Base-by-base conservation (phyloP, 2,113 vertebrate species). In the Oriolus oriolus region DNA sequence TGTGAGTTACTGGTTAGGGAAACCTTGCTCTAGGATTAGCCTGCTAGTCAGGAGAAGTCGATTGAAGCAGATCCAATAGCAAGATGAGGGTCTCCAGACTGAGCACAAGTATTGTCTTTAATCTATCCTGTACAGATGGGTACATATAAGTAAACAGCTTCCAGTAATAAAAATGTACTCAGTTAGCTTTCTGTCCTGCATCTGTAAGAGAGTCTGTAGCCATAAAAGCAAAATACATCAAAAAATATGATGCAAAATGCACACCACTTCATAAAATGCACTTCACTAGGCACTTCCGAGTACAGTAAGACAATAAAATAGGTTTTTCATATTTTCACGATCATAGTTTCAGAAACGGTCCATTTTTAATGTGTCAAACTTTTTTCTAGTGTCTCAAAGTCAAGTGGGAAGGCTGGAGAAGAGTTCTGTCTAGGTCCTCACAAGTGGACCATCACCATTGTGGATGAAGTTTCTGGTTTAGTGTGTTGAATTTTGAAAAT, bases 281-380 rank as follows among this genome's bases (percentile, higher is more conserved):
- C 6, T 79, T 83, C n/a, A 63, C 33, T 42, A 7, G 37, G 17
- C 0, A 0, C 31, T 69, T 74, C 47, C 9, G 13, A 39, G 33
- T 45, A 41, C 28, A 61, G 1, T 31, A 41, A 75, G 65, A 35
- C 10, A 65, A 17, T 45, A 20, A 74, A 80, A 30, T 7, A 24
- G 16, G 9, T 6, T 44, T 73, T 84, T 56, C 35, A 42, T 83
- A 42, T 66, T 90, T 92, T 44, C 37, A 23, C 23, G 75, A 1
- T 39, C 19, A 19, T 61, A 54, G 16, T n/a, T 63, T 76, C 30
- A 18, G 28, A 90, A 82, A 26, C 15, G 6, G 31, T 70, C 3
- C 1, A 16, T 71, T 69, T 60, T 66, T 78, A 74, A 31, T 18
- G 13, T 47, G 23, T 75, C 30, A 30, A 41, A 10, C 11, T 78